Evolutionary conservation across 1,140 invertebrate genomes (phyloP), one percentile per base, ranked within the genome.

Genomic region (Hetaerina americana): DNA sequence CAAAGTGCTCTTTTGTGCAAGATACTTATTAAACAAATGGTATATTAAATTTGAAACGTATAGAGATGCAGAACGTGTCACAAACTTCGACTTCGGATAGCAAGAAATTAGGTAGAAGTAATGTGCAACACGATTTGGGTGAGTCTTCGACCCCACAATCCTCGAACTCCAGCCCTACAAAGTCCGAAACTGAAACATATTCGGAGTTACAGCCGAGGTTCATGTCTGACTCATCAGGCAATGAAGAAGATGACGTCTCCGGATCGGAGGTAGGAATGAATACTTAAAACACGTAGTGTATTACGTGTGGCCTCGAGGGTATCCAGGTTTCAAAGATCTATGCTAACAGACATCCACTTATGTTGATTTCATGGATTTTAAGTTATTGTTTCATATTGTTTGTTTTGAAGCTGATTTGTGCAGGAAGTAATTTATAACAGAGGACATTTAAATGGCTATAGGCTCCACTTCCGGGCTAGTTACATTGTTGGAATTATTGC

Each of bases 221-320:
- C 87, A 90, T 91, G 86, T 28, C 67, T 82, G 92, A 94, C 85
- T 88, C 92, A 81, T 94, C 92, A 76, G 92, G 92, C 84, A 94
- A 92, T 81, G 93, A 94, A 81, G 92, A 94, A 82, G 93, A 95
- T 81, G 93, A 92, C 83, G 91, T 93, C 81, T 94, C 92, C 77
- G 67, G 10, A 57, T 57, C 40, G 40, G 92, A 94, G 90, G 93
- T 95, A 89, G 78, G 72, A 73, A 73, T 73, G 29, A 24, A 69
- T 71, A 73, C 25, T 66, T 69, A 24, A 66, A 27, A 67, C 28
- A 26, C 71, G 70, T 70, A 49, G 67, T 27, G 27, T 49, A 67
- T 67, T 74, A 70, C 27, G 29, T 25, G 57, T 72, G 70, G 57
- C 71, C 66, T 72, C 68, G 26, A 57, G 40, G 40, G 40, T 18